Evolutionary conservation across 2,888 invertebrate genomes (phyloP).

Genomic region (Drosophila mettleri): DNA sequence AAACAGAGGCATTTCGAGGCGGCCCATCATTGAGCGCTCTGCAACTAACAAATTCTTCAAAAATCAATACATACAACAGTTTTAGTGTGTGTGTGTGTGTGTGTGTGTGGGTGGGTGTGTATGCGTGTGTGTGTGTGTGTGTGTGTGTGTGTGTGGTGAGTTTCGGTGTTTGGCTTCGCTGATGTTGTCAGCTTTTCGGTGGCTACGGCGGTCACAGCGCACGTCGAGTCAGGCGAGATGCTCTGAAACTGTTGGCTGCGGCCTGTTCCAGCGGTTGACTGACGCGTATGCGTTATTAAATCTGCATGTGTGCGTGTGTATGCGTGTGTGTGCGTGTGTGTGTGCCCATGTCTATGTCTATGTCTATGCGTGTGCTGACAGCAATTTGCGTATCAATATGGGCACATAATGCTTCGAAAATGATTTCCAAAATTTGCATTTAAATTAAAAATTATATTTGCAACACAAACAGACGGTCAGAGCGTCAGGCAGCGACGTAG

Average conservation of each 20-base stretch:
- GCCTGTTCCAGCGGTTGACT: constrained; percentile 76
- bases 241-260: constrained; percentile 64
- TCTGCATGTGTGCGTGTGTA: constrained; percentile 56
- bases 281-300: constrained; percentile 79
- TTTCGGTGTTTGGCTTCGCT: constrained; percentile 57
- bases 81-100: constrained; percentile 8
- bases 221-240: constrained; percentile 26
- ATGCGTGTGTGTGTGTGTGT: neutral
- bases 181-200: constrained; percentile 73
- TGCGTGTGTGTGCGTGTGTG: neutral
- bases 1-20: constrained; percentile 53
- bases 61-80: constrained; percentile 56
- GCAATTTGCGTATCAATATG: constrained; percentile 81
- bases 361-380: constrained; percentile 73
- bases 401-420: constrained; percentile 81
- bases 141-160: constrained; percentile 30
- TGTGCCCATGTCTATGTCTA: constrained; percentile 11
- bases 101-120: neutral
- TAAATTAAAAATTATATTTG: constrained; percentile 81
- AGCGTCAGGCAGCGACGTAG: neutral
- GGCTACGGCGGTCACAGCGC: constrained; percentile 64
- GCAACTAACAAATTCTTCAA: constrained; percentile 66
- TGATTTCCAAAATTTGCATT: constrained; percentile 80
- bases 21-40: constrained; percentile 27
- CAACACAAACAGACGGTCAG: constrained; percentile 70